These are phyloP conservation scores for Liopterus haemorrhoidalis DNA, from an alignment of 2,888 invertebrate species.

Conservation along the genomic window DNA sequence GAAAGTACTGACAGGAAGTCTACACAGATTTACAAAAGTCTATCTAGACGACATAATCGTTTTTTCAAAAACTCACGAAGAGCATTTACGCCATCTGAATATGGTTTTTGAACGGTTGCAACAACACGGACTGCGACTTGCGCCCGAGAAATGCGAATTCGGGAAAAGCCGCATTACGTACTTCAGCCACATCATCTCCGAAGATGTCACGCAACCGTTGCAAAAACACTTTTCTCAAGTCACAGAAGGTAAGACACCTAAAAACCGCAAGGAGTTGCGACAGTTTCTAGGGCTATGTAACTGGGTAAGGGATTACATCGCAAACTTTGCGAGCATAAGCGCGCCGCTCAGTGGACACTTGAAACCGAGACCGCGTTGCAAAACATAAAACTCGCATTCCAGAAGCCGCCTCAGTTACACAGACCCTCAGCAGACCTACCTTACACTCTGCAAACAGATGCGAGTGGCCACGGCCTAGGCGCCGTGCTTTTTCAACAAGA, in stretches of 20 bases:
- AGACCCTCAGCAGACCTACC: constrained; percentile 24
- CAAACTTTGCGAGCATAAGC: constrained; percentile 24
- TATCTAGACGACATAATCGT: too few relatives aligned
- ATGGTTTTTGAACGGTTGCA: constrained; percentile 26
- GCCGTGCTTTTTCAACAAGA: constrained; percentile 30
- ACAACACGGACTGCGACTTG: constrained; percentile 20
- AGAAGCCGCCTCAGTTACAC: constrained; percentile 22
- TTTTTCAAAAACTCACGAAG: constrained; percentile 21
- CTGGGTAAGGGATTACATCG: constrained; percentile 33
- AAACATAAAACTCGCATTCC: constrained; percentile 19
- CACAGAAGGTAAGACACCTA: constrained; percentile 8
- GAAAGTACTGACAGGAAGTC: too few relatives aligned
- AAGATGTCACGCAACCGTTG: constrained; percentile 20
- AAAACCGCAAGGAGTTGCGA: constrained; percentile 17
- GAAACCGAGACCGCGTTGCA: constrained; percentile 21
- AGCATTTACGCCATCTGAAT: constrained; percentile 26
- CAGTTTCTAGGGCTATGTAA: constrained; percentile 30
- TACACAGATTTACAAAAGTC: constrained; percentile 18
- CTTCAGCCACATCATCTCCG: constrained; percentile 25
- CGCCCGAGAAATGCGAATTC: constrained; percentile 25
- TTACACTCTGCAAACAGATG: constrained; percentile 30
- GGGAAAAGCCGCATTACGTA: constrained; percentile 18
- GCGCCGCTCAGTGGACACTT: constrained; percentile 29
- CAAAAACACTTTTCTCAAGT: constrained; percentile 20
- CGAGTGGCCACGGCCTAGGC: constrained; percentile 26